Conservation (phyloP, 2,888 invertebrate species). For the Mycogona germanica region DNA sequence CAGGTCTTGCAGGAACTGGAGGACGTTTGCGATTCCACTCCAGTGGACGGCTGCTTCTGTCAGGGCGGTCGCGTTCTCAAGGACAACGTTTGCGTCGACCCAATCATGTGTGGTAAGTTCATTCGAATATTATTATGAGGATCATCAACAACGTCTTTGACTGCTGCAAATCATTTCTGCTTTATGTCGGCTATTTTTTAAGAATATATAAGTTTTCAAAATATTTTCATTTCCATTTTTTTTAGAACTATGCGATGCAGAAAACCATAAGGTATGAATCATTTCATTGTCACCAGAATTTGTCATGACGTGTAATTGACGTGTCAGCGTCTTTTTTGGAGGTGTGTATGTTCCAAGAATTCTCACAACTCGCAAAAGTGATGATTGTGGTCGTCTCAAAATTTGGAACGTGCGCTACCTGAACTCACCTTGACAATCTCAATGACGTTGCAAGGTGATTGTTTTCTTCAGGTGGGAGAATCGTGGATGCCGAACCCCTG, state of each 20-base stretch:
- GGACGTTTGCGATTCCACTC: constrained; percentile 30
- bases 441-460: neutral
- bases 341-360: neutral
- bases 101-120: constrained; percentile 41
- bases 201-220: neutral
- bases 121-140: neutral
- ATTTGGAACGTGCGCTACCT: neutral
- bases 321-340: too few relatives aligned
- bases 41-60: constrained; percentile 74
- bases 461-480: constrained; percentile 40
- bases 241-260: constrained; percentile 53
- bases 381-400: neutral
- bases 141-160: neutral
- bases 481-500: constrained; percentile 57
- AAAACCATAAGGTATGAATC: constrained; percentile 46
- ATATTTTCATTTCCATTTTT: constrained; percentile 6
- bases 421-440: neutral
- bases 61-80: constrained; percentile 56
- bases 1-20: constrained; percentile 33
- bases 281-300: too few relatives aligned
- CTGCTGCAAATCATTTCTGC: neutral
- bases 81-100: constrained; percentile 56
- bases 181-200: neutral
- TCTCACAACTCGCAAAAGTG: neutral
- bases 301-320: too few relatives aligned